Percentiles rank a stretch among this genome's conserved stretches.
Conservation (phyloP, 2,113 vertebrate species). For the Coracopsis vasa region DNA sequence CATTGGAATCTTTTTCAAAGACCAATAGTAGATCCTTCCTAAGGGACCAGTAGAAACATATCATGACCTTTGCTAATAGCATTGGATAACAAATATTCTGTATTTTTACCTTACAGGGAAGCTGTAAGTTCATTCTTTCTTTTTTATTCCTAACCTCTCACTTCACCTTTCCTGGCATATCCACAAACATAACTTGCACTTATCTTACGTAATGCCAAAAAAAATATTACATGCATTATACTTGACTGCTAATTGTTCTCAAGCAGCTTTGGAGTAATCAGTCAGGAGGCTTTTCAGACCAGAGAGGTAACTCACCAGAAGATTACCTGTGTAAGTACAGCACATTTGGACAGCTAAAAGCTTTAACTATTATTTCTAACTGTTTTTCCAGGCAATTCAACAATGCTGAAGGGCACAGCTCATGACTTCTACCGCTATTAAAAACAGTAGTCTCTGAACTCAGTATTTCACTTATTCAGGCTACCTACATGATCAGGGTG, state of each 20-base stretch:
- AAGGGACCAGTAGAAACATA: not conserved
- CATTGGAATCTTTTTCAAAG: not conserved
- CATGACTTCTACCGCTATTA: not conserved
- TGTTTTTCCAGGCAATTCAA: not conserved
- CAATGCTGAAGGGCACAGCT: not conserved
- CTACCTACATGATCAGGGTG: not conserved
- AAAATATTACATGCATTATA: not conserved
- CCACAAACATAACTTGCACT: not conserved
- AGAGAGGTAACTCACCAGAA: not conserved
- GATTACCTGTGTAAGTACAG: not conserved
- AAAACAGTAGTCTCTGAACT: not conserved
- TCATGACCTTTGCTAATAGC: not conserved
- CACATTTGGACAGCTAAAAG: not conserved
- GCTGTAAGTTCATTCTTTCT: not conserved
- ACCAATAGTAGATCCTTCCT: accelerated
- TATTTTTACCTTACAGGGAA: not conserved
- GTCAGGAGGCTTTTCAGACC: not conserved
- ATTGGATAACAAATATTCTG: not conserved
- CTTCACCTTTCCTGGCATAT: not conserved
- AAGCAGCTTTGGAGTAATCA: not conserved
- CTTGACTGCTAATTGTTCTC: not conserved
- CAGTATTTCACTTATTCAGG: not conserved
- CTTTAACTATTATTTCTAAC: not conserved
- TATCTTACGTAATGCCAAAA: not conserved
- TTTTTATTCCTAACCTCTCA: not conserved